Evolutionary conservation across 2,888 invertebrate species (phyloP), one percentile per base, ranked within the genome.

Genomic region (Aspidapion aeneum): DNA sequence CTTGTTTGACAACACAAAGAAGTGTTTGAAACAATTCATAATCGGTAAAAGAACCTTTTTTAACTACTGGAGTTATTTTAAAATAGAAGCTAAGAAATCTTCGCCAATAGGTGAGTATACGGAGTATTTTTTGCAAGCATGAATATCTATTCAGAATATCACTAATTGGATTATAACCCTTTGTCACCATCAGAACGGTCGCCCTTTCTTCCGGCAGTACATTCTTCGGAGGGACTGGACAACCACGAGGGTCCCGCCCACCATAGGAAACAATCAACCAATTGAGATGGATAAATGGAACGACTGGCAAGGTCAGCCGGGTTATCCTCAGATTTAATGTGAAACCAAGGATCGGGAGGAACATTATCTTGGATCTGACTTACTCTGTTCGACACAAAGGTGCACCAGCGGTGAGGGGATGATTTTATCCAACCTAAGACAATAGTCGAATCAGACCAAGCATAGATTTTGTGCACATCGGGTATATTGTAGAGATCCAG

Each of bases 211-310:
- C 12, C 35, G 35, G 35, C 35, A 35, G 65, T 62, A 58, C 65
- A 61, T 60, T 61, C 61, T 66, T 60, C 57, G 60, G 58, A 63
- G 62, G 58, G 60, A 21, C 54, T 50, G 59, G 63, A 65, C 68
- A 66, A 68, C 66, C 35, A 35, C 35, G 35, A 35, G 5, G 35
- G 35, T 12, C 35, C 35, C 35, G 12, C 35, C 35, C 35, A 35
- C 35, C 35, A 35, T 35, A 35, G 35, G 35, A 12, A 35, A 35
- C 35, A 35, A 35, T 35, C 5, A n/a, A n/a, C n/a, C n/a, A n/a
- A n/a, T n/a, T n/a, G n/a, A n/a, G n/a, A n/a, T 3, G 35, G 35
- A 35, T 7, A 35, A 35, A 35, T 35, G 35, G 35, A 12, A 35
- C 35, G 35, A 35, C 35, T 35, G 35, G 35, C 35, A 35, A 35